Conservation (phyloP, 2,113 vertebrate species). For the Aptenodytes forsteri region DNA sequence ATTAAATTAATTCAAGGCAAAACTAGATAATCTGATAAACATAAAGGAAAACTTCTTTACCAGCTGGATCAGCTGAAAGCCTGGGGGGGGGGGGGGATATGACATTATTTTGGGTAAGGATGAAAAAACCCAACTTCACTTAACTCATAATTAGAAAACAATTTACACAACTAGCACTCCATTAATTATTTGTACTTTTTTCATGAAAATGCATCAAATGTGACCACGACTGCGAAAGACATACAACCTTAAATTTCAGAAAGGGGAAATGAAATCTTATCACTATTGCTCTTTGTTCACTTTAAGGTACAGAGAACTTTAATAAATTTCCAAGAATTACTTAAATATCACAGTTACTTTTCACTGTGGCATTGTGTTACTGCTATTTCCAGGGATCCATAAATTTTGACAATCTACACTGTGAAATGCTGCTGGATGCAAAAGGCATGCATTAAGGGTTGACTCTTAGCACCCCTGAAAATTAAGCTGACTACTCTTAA, state of each 20-base stretch:
- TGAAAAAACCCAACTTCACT: background rate
- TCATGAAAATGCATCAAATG: background rate
- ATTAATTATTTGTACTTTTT: background rate
- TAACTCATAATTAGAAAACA: background rate
- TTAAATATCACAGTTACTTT: background rate
- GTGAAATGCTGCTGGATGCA: background rate
- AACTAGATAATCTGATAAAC: background rate
- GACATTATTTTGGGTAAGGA: background rate
- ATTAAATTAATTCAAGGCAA: background rate
- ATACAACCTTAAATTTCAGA: background rate
- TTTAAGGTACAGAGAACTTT: background rate
- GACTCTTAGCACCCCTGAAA: background rate
- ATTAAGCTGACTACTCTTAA: background rate
- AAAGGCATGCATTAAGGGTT: background rate
- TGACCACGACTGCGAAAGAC: accelerated
- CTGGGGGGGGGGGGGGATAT: accelerated
- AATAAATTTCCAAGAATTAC: background rate
- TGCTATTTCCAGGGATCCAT: background rate
- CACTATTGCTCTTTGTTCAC: background rate
- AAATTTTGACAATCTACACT: background rate
- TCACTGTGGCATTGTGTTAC: background rate
- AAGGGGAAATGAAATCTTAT: background rate
- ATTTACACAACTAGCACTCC: background rate
- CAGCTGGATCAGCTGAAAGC: background rate
- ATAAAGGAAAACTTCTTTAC: background rate